Conservation (phyloP, 2,888 invertebrate species). For the Lasius fuliginosus region DNA sequence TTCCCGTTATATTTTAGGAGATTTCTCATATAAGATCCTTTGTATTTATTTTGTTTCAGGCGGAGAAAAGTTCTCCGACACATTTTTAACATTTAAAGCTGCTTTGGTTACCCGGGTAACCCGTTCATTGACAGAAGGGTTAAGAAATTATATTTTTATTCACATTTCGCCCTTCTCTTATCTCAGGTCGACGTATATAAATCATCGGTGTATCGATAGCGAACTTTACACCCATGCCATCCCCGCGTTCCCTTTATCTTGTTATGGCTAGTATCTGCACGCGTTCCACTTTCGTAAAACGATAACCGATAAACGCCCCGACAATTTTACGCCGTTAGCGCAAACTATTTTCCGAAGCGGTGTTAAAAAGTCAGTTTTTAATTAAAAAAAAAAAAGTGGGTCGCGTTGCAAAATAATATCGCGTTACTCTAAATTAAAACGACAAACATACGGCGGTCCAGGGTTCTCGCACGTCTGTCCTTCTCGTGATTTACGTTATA, state of each 20-base stretch:
- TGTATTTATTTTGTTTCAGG: too few species aligned
- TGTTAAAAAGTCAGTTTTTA: constrained; percentile 38
- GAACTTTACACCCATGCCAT: neutral
- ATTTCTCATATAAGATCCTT: too few species aligned
- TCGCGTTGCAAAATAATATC: constrained; percentile 29
- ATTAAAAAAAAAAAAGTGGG: constrained; percentile 49
- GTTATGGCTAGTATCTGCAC: constrained; percentile 13
- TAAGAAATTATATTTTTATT: neutral
- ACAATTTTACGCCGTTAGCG: constrained; percentile 30
- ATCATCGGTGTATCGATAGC: constrained; percentile 24
- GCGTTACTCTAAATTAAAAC: constrained; percentile 41
- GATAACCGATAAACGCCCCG: constrained; percentile 49
- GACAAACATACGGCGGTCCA: neutral
- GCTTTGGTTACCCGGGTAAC: too few species aligned
- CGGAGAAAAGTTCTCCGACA: too few species aligned
- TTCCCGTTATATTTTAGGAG: too few species aligned
- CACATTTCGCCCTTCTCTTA: neutral
- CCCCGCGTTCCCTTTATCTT: neutral
- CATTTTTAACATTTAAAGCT: too few species aligned
- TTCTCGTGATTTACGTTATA: constrained; percentile 10
- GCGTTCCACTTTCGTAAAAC: constrained; percentile 14
- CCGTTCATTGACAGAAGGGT: too few species aligned
- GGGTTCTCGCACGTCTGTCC: neutral
- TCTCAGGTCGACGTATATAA: constrained; percentile 3
- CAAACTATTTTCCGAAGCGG: constrained; percentile 27